phyloP scores from a whole-genome alignment of 2,113 vertebrate genomes.

The Cyanoderma ruficeps region DNA sequence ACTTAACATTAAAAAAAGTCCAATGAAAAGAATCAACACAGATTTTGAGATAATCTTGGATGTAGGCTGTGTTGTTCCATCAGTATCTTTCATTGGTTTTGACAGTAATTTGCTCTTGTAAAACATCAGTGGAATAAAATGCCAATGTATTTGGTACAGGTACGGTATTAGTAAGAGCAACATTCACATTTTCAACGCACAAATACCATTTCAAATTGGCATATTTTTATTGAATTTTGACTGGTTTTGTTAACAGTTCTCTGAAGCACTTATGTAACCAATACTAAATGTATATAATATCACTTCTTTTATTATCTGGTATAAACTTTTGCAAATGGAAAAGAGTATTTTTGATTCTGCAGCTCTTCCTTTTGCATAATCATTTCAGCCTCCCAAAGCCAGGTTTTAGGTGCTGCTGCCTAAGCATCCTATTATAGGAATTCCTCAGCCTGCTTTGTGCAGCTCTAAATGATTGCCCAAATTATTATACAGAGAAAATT shows the following conservation, averaged over 20 bases:
- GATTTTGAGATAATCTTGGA: background rate
- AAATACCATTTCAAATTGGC: background rate
- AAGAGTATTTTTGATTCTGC: background rate
- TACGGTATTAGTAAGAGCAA: background rate
- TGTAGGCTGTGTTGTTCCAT: background rate
- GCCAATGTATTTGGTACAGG: rapidly evolving
- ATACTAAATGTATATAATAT: background rate
- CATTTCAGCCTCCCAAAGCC: background rate
- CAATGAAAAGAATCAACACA: background rate
- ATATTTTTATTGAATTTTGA: background rate
- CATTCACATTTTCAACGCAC: background rate
- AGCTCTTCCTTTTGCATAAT: background rate
- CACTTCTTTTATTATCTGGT: background rate
- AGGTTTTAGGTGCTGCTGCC: background rate
- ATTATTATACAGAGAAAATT: background rate
- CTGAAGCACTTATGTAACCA: background rate
- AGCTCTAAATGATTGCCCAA: background rate
- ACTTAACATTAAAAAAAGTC: background rate
- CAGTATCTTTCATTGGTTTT: background rate
- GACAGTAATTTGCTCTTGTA: background rate
- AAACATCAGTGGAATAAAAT: background rate
- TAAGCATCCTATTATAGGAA: background rate
- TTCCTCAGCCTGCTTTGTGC: background rate
- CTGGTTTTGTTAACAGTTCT: background rate
- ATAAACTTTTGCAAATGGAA: background rate